Evolutionary conservation across 1,140 invertebrate species (phyloP).

Genomic region (Mamestra configurata): DNA sequence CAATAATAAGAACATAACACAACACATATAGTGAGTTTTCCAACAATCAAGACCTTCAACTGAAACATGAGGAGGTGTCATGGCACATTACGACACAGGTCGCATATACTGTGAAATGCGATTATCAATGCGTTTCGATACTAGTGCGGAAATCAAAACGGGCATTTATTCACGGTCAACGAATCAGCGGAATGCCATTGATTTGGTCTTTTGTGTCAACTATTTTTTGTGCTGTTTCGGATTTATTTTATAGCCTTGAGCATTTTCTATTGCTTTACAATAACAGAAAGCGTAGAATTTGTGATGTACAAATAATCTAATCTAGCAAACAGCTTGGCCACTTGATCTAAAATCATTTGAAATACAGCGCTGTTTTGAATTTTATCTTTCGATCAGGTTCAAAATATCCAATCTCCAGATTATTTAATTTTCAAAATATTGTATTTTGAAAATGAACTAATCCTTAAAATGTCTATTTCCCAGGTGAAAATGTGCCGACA

Average conservation of each 20-base stretch:
- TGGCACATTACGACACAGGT: background rate
- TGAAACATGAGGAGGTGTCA: constrained; percentile 3
- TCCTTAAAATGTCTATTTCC: too few species aligned
- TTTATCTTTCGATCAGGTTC: too few species aligned
- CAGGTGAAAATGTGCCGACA: too few species aligned
- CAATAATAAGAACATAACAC: background rate
- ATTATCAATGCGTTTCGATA: constrained; percentile 28
- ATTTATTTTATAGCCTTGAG: background rate
- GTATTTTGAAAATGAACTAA: too few species aligned
- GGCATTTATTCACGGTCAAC: constrained; percentile 30
- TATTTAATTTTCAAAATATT: too few species aligned
- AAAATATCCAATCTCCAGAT: too few species aligned
- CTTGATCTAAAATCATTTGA: too few species aligned
- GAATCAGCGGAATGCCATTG: constrained; percentile 1
- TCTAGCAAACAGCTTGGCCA: background rate
- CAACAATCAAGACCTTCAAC: background rate
- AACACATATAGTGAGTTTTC: background rate
- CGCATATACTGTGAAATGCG: constrained; percentile 21
- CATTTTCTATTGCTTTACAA: background rate
- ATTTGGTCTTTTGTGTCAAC: constrained; percentile 9
- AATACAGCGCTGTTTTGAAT: too few species aligned
- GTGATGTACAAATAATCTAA: background rate
- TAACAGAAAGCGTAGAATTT: background rate
- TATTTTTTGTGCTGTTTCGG: background rate
- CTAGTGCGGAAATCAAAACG: constrained; percentile 28